Evolutionary conservation across 2,797 vertebrate species (phyloP), one percentile per base, ranked within the genome.

Genomic region (Decapterus maruadsi): DNA sequence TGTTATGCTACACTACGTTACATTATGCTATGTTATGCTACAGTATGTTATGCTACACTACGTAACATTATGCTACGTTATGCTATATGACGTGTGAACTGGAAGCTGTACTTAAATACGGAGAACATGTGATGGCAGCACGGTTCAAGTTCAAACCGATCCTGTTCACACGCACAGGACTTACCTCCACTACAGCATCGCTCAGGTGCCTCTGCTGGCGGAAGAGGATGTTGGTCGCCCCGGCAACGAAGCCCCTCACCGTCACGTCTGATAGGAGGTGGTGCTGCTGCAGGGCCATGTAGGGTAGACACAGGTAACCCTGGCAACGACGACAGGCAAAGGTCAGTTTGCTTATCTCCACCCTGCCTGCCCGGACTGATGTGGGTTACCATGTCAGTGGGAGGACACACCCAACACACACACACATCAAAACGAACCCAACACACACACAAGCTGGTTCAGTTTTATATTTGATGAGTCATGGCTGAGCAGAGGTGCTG

Each of bases 271-370:
- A 99, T 53, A 99, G 96, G 46, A 99, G 97, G 73, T 99, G 98
- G 87, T 99, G 98, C 92, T 99, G 98, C 94, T 99, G 98, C 89
- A 99, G 90, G 0, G 98, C 98, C 98, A 99, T 99, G 89, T 99
- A 99, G 0, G 98, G 98, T 89, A 99, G 92, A 61, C 98, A 99
- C 75, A 99, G 95, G 92, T 99, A 99, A 54, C 98, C 98, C 98
- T 99, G 83, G 65, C 42, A 34, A 58, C 42, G 4, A 54, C 36
- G 82, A 93, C 66, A 75, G 66, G 48, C 67, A 75, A 80, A 82
- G 54, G 81, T 81, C 1, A 34, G 50, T 11, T 5, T 5, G 58
- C 11, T 69, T 45, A 2, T 56, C 50, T 77, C 13, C 62, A 20
- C 31, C 9, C 36, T 1, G 17, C 38, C 38, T 17, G 29, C 6